Conservation (phyloP, 2,888 invertebrate species). For the Apamea anceps region DNA sequence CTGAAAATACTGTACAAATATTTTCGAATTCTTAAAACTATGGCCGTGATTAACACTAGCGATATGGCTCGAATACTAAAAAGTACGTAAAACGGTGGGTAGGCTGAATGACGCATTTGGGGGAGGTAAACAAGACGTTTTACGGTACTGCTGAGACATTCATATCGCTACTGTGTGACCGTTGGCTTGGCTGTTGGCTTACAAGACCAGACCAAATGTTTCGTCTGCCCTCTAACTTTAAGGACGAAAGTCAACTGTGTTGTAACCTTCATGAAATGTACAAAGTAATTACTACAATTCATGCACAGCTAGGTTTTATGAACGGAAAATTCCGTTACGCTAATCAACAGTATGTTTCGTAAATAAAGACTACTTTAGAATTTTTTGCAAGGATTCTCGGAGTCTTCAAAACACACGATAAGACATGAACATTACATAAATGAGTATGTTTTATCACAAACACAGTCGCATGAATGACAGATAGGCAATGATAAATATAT, state of each 20-base stretch:
- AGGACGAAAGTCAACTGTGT: constrained; percentile 53
- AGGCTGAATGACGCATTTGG: constrained; percentile 68
- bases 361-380: constrained; percentile 36
- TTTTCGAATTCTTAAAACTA: constrained; percentile 50
- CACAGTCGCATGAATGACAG: constrained; percentile 54
- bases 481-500: constrained; percentile 55
- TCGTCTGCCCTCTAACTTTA: constrained; percentile 69
- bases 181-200: constrained; percentile 51
- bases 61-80: constrained; percentile 51
- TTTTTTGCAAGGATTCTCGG: constrained; percentile 25
- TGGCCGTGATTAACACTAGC: constrained; percentile 44
- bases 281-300: constrained; percentile 39
- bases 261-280: constrained; percentile 51
- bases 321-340: constrained; percentile 43
- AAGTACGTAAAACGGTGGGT: constrained; percentile 42
- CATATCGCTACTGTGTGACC: constrained; percentile 57
- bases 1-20: constrained; percentile 50
- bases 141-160: constrained; percentile 69
- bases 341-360: constrained; percentile 25
- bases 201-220: constrained; percentile 57
- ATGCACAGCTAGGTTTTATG: constrained; percentile 39
- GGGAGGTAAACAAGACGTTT: constrained; percentile 74
- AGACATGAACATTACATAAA: constrained; percentile 55
- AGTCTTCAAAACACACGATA: constrained; percentile 45
- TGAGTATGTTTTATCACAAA: constrained; percentile 50